Conservation (phyloP, 2,797 vertebrate genomes). For the Gouania willdenowi region DNA sequence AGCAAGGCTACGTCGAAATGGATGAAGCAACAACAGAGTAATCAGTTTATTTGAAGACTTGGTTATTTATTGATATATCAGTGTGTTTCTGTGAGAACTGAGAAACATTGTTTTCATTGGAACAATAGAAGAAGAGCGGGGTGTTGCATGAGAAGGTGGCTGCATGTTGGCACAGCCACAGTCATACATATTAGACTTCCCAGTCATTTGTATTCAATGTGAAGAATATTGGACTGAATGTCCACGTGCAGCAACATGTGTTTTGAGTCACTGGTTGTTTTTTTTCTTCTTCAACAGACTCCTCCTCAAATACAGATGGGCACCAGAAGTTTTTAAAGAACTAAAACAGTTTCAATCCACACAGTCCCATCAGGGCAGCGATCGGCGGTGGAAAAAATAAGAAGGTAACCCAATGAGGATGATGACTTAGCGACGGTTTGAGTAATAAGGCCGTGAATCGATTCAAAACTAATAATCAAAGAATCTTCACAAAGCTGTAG, state of each 20-base stretch:
- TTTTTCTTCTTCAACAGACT: conserved; percentile 24
- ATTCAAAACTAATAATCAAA: conserved; percentile 3
- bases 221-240: conserved; percentile 26
- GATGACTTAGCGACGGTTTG: conserved; percentile 16
- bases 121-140: conserved; percentile 16
- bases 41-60: too few relatives aligned
- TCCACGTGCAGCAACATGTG: conserved; percentile 40
- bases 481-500: conserved; percentile 32
- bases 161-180: conserved; percentile 26
- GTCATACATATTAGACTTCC: conserved; percentile 35
- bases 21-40: too few relatives aligned
- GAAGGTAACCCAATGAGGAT: not conserved
- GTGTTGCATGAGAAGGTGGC: conserved; percentile 2
- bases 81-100: not conserved
- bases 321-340: conserved; percentile 18
- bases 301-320: conserved; percentile 6
- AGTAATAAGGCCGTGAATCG: conserved; percentile 14
- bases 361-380: conserved; percentile 8
- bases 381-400: conserved; percentile 8
- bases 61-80: too few relatives aligned
- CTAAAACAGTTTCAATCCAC: conserved; percentile 14
- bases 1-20: not conserved
- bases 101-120: not conserved
- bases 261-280: conserved; percentile 31
- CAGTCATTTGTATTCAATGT: conserved; percentile 42